Base-by-base conservation (phyloP, 2,113 vertebrate genomes). In the Anolis carolinensis region DNA sequence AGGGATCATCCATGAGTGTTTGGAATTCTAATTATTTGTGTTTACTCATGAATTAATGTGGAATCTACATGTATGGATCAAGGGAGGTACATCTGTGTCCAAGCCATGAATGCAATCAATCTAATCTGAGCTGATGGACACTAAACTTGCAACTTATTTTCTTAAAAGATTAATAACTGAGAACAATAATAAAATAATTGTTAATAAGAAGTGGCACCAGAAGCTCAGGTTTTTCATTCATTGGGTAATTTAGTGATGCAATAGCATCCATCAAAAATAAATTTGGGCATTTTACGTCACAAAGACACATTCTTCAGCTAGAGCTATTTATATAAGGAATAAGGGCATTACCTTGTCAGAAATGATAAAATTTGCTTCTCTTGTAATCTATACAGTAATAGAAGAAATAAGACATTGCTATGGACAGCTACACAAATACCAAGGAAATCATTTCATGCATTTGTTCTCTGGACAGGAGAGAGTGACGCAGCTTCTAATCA, bases 341-440 rank as follows among this genome's bases (percentile, higher is more conserved):
- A n/a, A 30, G 44, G 39, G 55, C 78, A 71, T 25, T 70, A 52
- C n/a, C 85, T 93, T 89, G 79, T 62, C 82, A 90, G 87, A 23
- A 62, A 11, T 0, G 48, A 87, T 86, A 86, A 86, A 88, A 88
- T 34, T 34, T 85, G 44, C 20, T 88, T 85, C 79, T 86, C 30
- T 81, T 86, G n/a, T 75, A 75, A 72, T 25, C 36, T 36, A 44
- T 62, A 44, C 30, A 18, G 76, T 82, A 73, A 18, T n/a, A 32
- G 72, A 18, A 74, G 34, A 0, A 3, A 52, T 25, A 81, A 62
- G 83, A 52, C 14, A 13, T 78, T 86, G 63, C 13, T 67, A 18
- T 27, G 21, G 7, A 13, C 13, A 32, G 83, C 13, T 34, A 14
- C 16, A 9, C 27, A 71, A 87, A 86, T 62, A 74, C 76, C 32